These are phyloP conservation scores for Thereva nobilitata DNA, from an alignment of 2,888 invertebrate genomes.

Conservation along the genomic window DNA sequence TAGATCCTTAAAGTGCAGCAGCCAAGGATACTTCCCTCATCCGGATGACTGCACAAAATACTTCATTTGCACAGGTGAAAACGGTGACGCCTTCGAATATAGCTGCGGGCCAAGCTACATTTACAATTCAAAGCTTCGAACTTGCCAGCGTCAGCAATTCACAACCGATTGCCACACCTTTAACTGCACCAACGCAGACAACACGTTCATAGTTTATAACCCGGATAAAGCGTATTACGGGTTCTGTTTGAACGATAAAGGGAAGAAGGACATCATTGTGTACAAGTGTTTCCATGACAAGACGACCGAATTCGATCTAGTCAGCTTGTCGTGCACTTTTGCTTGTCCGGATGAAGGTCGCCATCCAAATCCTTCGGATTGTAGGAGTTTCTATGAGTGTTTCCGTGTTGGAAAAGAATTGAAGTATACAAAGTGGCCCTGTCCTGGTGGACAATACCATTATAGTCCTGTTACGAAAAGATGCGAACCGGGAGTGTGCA, in stretches of 20 bases:
- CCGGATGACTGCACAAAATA: conserved; percentile 37
- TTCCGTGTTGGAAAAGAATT: neutral
- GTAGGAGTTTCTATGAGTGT: conserved; percentile 26
- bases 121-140: conserved; percentile 30
- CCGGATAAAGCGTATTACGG: conserved; percentile 33
- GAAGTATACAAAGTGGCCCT: no score
- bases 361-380: neutral
- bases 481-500: no score
- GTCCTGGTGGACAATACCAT: no score
- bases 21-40: conserved; percentile 38
- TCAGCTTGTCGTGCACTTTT: conserved; percentile 12
- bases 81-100: conserved; percentile 30
- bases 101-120: conserved; percentile 33
- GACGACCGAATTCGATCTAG: conserved; percentile 7
- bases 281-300: conserved; percentile 8
- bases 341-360: conserved; percentile 16
- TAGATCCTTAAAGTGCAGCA: conserved; percentile 17
- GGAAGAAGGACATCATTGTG: neutral
- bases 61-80: conserved; percentile 30
- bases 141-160: conserved; percentile 24
- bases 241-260: conserved; percentile 21
- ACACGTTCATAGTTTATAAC: conserved; percentile 30
- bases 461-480: no score
- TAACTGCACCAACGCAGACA: conserved; percentile 22
- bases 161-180: conserved; percentile 29